Conservation (phyloP, 2,113 vertebrate genomes). For the Hippolais icterina region DNA sequence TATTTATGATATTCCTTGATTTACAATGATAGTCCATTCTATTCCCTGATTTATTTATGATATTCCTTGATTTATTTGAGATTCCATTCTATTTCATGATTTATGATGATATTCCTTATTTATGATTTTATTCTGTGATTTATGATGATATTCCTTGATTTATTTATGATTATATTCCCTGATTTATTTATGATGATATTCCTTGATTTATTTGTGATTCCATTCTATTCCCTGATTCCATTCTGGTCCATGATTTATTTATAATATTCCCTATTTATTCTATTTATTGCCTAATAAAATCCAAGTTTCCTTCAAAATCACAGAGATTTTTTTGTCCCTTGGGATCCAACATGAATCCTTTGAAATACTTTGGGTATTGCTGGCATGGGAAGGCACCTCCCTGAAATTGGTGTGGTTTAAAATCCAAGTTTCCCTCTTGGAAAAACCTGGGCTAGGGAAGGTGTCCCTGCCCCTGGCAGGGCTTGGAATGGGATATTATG, state of each 20-base stretch:
- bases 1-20: not conserved
- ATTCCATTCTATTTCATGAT: too few relatives aligned
- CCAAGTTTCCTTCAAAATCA: not conserved
- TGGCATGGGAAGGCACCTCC: not conserved
- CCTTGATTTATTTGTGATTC: not conserved
- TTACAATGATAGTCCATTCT: too few relatives aligned
- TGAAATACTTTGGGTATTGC: not conserved
- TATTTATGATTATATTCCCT: not conserved
- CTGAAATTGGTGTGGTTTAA: not conserved
- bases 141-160: not conserved
- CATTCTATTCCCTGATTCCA: not conserved
- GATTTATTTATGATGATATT: not conserved
- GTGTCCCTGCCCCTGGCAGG: not conserved
- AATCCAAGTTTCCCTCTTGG: not conserved
- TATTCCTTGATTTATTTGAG: too few relatives aligned
- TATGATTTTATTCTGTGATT: too few relatives aligned
- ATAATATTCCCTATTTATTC: conserved; percentile 17
- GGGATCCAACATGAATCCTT: not conserved
- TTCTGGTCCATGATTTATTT: not conserved
- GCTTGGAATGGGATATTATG: not conserved
- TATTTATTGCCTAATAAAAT: conserved; percentile 57
- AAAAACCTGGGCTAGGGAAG: not conserved
- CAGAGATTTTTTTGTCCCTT: not conserved
- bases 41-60: too few relatives aligned
- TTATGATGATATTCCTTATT: not conserved